Evolutionary conservation across 2,888 invertebrate species (phyloP), one percentile per base, ranked within the genome.

Genomic region (Meteorus colon): DNA sequence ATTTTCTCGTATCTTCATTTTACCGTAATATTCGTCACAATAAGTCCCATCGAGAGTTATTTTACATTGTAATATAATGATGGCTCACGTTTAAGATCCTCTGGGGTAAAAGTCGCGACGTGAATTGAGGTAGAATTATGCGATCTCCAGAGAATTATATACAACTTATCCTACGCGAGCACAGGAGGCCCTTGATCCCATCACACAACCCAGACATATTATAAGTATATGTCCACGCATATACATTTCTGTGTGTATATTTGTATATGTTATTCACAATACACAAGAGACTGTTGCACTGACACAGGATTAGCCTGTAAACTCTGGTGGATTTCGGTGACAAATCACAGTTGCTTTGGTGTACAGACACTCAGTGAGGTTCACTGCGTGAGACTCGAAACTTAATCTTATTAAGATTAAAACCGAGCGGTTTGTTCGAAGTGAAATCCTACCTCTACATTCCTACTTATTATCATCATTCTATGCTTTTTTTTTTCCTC

Each of bases 321-420:
- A 59, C 34, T 55, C 69, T 34, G 14, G 59, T 19, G 59, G 59
- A 70, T 70, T 70, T 55, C 14, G 59, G 31, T 70, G 69, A 70
- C 37, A 19, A 59, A 70, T 70, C 37, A 70, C 65, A 70, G 24
- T n/a, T 19, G n/a, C 55, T 59, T 70, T 34, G 59, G 59, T 55
- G 37, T 19, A 70, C 19, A 41, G n/a, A 41, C 29, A 62, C n/a
- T 29, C 62, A 16, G 31, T 6, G n/a, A 63, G 16, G 34, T 31
- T 31, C 31, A 34, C 65, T 19, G 37, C 19, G 41, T 41, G 12
- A 29, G 12, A 19, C 31, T 65, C 37, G n/a, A 65, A 34, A 8
- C 24, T 19, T 31, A 65, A 65, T 65, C n/a, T 41, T 19, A 65
- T 41, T 41, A 24, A 65, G 19, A 41, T 65, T 65, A 41, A 41